These are phyloP conservation scores for Centropus unirufus DNA, from an alignment of 2,113 vertebrate genomes.

Conservation along the genomic window DNA sequence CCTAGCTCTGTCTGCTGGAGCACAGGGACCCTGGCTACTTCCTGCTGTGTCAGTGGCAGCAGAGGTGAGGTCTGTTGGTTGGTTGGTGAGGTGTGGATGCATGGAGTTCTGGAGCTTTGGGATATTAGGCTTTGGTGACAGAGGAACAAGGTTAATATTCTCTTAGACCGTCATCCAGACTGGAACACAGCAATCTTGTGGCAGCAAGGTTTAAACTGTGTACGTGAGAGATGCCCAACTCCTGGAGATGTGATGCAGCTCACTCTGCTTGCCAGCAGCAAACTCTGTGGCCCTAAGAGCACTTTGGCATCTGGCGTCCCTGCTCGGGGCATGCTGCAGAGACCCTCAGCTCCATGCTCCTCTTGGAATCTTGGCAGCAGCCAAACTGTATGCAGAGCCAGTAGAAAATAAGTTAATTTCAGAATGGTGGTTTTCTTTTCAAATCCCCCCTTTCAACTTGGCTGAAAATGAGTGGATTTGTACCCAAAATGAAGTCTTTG, in stretches of 20 bases:
- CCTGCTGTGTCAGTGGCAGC: rapidly evolving
- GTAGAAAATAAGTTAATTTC: background rate
- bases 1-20: background rate
- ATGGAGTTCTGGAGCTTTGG: background rate
- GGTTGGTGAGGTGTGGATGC: rapidly evolving
- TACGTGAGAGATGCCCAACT: background rate
- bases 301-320: background rate
- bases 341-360: background rate
- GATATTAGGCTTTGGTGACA: background rate
- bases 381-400: background rate
- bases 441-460: background rate
- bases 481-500: background rate
- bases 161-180: rapidly evolving
- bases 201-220: background rate
- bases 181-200: rapidly evolving
- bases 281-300: background rate
- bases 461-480: background rate
- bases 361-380: background rate
- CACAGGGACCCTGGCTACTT: background rate
- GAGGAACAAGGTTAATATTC: rapidly evolving
- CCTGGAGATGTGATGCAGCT: rapidly evolving
- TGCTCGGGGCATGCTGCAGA: background rate
- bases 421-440: background rate
- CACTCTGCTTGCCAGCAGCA: background rate
- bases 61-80: background rate